phyloP scores from a whole-genome alignment of 2,113 vertebrate species.

The Eolophus roseicapilla region DNA sequence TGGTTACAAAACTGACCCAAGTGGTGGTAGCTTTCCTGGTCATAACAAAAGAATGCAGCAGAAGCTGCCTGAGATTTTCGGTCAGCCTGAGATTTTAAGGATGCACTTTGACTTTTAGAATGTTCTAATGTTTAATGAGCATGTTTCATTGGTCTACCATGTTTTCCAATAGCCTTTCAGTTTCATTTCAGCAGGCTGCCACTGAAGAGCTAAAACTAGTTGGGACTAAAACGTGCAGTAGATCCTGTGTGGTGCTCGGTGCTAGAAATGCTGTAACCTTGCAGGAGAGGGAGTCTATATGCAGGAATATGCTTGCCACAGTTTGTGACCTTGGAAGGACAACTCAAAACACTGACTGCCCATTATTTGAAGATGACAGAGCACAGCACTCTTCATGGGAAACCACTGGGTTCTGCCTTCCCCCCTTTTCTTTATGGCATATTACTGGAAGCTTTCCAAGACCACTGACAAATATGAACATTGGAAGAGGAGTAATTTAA shows the following conservation, averaged over 20 bases:
- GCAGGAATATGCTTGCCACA: neutral
- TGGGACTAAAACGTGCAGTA: rapidly evolving
- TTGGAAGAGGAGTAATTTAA: neutral
- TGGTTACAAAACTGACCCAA: neutral
- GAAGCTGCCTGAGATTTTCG: neutral
- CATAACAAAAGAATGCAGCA: neutral
- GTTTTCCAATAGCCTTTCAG: neutral
- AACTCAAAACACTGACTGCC: neutral
- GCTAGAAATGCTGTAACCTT: neutral
- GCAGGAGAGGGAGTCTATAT: neutral
- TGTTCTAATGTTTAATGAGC: neutral
- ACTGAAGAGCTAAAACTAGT: neutral
- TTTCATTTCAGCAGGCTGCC: neutral
- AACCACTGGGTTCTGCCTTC: neutral
- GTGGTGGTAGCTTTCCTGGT: neutral
- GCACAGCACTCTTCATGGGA: neutral
- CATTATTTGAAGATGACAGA: neutral
- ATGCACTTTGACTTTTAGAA: neutral
- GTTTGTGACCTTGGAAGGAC: neutral
- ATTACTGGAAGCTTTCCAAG: neutral
- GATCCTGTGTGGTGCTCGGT: neutral
- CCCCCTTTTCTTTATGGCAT: neutral
- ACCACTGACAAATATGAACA: neutral
- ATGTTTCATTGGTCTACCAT: neutral
- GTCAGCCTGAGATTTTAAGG: neutral